Evolutionary conservation across 2,113 vertebrate species (phyloP).

Genomic region (Chloroceryle aenea): DNA sequence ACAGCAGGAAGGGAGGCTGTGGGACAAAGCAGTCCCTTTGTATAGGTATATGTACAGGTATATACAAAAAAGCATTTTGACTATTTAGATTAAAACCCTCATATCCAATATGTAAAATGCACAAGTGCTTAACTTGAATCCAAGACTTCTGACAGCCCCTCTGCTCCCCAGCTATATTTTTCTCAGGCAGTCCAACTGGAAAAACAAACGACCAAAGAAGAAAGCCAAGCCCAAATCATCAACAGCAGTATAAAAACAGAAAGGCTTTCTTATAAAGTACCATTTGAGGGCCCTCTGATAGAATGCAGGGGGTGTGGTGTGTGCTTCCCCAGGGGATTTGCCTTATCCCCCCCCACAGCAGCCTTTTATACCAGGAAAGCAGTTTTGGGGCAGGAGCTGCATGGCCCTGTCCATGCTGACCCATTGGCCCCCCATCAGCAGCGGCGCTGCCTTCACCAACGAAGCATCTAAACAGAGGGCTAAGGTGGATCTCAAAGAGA

Average conservation of each 20-base stretch:
- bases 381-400: neutral
- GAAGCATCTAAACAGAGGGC: neutral
- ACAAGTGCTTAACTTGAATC: neutral
- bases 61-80: neutral
- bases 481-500: neutral
- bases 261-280: neutral
- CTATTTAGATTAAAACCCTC: neutral
- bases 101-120: neutral
- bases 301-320: neutral
- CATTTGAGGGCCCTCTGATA: neutral
- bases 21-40: neutral
- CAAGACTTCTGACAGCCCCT: neutral
- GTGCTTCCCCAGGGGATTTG: neutral
- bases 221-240: neutral
- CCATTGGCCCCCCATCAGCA: accelerated
- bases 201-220: neutral
- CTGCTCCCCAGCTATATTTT: neutral
- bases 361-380: neutral
- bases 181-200: neutral
- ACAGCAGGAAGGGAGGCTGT: neutral
- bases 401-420: neutral
- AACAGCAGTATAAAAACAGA: neutral
- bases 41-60: accelerated
- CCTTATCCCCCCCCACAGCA: neutral
- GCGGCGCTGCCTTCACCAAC: accelerated